Conservation (phyloP, 2,888 invertebrate genomes). For the Oligia strigilis region DNA sequence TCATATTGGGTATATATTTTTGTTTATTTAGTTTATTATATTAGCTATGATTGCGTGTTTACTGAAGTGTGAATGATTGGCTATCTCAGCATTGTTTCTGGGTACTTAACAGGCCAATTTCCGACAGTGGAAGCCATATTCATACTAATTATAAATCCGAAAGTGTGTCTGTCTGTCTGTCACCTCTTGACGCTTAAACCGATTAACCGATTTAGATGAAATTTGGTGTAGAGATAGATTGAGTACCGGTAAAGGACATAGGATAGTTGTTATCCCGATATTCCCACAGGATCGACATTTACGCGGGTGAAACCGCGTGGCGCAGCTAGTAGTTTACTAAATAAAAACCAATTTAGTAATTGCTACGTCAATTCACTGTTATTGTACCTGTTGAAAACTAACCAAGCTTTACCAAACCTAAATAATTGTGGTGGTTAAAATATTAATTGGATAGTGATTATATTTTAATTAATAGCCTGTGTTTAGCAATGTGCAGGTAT, state of each 20-base stretch:
- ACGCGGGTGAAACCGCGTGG: no score
- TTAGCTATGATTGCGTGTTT: slow-evolving; percentile 31
- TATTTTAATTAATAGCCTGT: slow-evolving; percentile 9
- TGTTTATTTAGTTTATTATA: slow-evolving; percentile 30
- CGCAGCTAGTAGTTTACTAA: not conserved
- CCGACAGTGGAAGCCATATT: no score
- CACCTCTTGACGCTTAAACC: no score
- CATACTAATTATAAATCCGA: no score
- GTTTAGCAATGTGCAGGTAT: not conserved
- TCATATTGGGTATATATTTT: slow-evolving; percentile 37
- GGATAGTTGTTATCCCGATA: no score
- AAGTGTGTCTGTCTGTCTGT: no score
- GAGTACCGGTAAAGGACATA: no score
- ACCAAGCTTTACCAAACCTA: not conserved
- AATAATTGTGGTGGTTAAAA: slow-evolving; percentile 10
- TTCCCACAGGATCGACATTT: no score
- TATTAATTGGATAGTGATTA: slow-evolving; percentile 10
- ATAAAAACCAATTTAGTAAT: not conserved
- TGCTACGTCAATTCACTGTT: not conserved
- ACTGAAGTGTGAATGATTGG: slow-evolving; percentile 23
- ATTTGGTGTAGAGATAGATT: no score
- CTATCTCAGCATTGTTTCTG: slow-evolving; percentile 11
- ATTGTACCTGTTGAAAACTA: slow-evolving; percentile 26
- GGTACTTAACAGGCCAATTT: slow-evolving; percentile 1
- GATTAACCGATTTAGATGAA: no score